Evolutionary conservation across 2,888 invertebrate genomes (phyloP).

Genomic region (Tineola bisselliella): DNA sequence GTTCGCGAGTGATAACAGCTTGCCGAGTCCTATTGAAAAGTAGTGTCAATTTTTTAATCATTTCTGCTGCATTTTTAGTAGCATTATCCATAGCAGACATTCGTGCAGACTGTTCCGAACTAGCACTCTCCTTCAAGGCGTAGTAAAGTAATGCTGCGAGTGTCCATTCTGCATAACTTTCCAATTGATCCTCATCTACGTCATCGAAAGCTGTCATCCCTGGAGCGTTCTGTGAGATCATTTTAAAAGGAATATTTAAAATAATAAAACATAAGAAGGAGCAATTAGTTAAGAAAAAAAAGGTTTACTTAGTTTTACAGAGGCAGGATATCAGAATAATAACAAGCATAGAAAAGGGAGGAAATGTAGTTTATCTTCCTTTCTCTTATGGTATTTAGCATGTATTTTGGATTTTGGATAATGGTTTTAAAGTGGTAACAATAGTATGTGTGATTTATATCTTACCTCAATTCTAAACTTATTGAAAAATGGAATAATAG

Average conservation of each 20-base stretch:
- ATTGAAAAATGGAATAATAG: constrained; percentile 72
- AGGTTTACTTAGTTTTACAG: no score
- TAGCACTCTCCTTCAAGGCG: constrained; percentile 78
- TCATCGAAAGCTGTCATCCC: constrained; percentile 77
- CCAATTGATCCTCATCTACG: constrained; percentile 72
- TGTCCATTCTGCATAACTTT: constrained; percentile 78
- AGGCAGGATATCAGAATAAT: no score
- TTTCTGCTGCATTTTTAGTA: constrained; percentile 83
- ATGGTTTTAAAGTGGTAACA: no score
- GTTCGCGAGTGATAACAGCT: constrained; percentile 86
- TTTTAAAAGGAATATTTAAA: constrained; percentile 13
- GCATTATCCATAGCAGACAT: constrained; percentile 89
- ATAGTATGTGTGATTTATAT: no score
- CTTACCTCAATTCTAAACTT: constrained; percentile 56
- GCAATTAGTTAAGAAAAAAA: no score
- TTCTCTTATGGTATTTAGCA: no score
- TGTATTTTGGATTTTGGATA: no score
- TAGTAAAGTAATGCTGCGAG: constrained; percentile 76
- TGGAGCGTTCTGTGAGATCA: constrained; percentile 53
- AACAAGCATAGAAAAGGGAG: no score
- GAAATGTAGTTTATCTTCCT: background rate
- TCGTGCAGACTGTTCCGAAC: constrained; percentile 80
- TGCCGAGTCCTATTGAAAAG: constrained; percentile 82
- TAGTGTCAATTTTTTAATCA: constrained; percentile 79
- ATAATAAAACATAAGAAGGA: no score